Conservation (phyloP, 2,113 vertebrate species). For the Dermatemys mawii region DNA sequence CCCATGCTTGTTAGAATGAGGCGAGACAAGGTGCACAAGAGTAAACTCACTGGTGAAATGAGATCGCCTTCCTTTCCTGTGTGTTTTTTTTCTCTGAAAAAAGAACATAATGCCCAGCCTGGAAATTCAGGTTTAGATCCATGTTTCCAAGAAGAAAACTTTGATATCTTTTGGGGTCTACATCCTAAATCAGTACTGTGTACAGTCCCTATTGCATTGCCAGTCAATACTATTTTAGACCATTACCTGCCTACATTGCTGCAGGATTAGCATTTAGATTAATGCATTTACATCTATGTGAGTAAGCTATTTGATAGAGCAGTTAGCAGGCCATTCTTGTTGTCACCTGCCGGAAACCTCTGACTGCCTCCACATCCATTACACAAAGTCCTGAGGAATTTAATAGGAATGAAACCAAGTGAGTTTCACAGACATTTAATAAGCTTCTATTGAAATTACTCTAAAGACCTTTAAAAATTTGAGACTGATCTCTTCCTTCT, state of each 20-base stretch:
- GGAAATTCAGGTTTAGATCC: conserved; percentile 8
- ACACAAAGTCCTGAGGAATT: neutral
- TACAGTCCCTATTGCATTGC: too few relatives aligned
- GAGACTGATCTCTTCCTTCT: neutral
- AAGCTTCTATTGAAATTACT: neutral
- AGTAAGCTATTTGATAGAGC: neutral
- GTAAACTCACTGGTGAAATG: neutral
- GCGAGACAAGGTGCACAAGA: conserved; percentile 1
- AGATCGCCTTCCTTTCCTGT: neutral
- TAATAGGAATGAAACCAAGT: neutral
- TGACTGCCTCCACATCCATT: neutral
- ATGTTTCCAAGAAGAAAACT: neutral
- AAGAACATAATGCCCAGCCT: conserved; percentile 11
- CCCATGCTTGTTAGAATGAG: neutral
- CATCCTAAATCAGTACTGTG: neutral
- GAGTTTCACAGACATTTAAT: neutral
- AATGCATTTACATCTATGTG: neutral
- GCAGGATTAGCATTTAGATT: neutral
- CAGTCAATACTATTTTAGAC: neutral
- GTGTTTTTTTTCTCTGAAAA: neutral
- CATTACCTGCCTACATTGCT: neutral
- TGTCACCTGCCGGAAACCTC: neutral
- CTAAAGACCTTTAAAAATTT: neutral
- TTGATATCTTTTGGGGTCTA: neutral
- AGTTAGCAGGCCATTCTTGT: neutral